phyloP scores from a whole-genome alignment of 2,113 vertebrate genomes.

The Solea solea region DNA sequence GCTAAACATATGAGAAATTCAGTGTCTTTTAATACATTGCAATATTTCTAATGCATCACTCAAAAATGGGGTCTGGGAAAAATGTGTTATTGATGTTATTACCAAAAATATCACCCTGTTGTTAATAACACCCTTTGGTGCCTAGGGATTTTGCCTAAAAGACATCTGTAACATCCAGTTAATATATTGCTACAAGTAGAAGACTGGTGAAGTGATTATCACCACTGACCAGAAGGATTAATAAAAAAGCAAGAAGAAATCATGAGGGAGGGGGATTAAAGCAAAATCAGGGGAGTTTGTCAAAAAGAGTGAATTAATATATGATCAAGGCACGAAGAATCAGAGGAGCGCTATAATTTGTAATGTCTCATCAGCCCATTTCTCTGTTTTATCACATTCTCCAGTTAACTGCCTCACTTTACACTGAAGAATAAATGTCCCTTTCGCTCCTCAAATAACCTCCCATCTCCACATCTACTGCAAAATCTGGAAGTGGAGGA shows the following conservation, averaged over 20 bases:
- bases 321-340: slow-evolving; percentile 14
- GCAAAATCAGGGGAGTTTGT: not conserved
- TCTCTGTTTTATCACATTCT: slow-evolving; percentile 6
- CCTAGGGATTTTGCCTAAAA: no score
- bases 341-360: slow-evolving; percentile 20
- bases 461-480: not conserved
- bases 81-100: no score
- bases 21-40: no score
- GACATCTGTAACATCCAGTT: no score
- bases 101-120: no score
- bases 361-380: slow-evolving; percentile 35
- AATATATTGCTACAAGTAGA: slow-evolving; percentile 2
- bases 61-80: no score
- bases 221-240: slow-evolving; percentile 4
- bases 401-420: slow-evolving; percentile 5
- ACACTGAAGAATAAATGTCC: slow-evolving; percentile 9
- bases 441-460: not conserved
- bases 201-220: slow-evolving; percentile 41
- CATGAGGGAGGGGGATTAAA: not conserved
- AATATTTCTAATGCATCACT: no score
- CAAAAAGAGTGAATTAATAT: slow-evolving; percentile 18
- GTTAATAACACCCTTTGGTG: no score
- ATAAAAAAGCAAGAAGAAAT: slow-evolving; percentile 8
- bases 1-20: no score
- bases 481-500: slow-evolving; percentile 23